phyloP scores from a whole-genome alignment of 2,888 invertebrate genomes.

The Cephus nigrinus region DNA sequence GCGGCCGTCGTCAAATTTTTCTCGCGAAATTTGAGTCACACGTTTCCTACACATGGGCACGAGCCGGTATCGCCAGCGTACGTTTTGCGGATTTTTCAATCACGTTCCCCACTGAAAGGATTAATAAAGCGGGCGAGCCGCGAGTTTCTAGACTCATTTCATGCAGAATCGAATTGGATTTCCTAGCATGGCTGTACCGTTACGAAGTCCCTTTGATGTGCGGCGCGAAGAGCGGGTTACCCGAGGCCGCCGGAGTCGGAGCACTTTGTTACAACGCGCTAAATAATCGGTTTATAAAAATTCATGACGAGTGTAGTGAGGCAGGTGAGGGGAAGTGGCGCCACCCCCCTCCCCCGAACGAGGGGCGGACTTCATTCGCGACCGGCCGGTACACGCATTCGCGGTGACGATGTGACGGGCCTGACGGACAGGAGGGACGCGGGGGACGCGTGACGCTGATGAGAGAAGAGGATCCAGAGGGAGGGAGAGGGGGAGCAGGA shows the following conservation, averaged over 20 bases:
- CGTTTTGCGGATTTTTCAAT: constrained; percentile 49
- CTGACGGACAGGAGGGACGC: constrained; percentile 26
- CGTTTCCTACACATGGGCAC: not conserved
- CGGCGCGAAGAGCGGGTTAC: constrained; percentile 19
- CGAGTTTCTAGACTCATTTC: constrained; percentile 61
- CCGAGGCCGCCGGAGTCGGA: constrained; percentile 8
- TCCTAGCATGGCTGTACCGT: constrained; percentile 46
- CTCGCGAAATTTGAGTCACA: not conserved
- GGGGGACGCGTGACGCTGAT: constrained; percentile 8
- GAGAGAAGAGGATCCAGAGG: not conserved
- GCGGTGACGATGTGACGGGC: constrained; percentile 37
- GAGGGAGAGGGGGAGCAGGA: not conserved
- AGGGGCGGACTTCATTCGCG: not conserved
- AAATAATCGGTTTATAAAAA: constrained; percentile 64
- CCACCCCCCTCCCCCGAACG: too few species aligned
- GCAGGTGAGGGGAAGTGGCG: constrained; percentile 18
- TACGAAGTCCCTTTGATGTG: constrained; percentile 60
- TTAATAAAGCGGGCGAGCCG: constrained; percentile 58
- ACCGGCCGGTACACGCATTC: constrained; percentile 25
- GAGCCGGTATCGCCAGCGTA: not conserved
- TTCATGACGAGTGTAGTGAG: constrained; percentile 49
- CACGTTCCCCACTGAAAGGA: constrained; percentile 55
- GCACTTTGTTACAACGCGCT: constrained; percentile 58
- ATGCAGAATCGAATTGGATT: constrained; percentile 64
- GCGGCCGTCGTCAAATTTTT: not conserved